These are phyloP conservation scores for Lithophane socia DNA, from an alignment of 2,888 invertebrate genomes.

Conservation along the genomic window DNA sequence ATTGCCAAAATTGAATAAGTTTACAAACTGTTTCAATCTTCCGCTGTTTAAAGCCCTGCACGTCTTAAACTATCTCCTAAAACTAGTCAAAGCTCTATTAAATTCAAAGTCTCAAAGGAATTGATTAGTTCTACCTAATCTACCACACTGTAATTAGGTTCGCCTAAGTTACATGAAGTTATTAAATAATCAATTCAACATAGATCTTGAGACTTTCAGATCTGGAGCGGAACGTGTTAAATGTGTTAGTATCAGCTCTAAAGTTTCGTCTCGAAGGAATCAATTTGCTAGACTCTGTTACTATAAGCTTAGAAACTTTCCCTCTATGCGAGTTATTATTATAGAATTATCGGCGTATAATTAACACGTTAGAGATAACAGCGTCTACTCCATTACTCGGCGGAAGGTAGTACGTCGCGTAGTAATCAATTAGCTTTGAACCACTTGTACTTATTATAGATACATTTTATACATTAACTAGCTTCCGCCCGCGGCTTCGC, in stretches of 20 bases:
- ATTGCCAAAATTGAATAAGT: neutral
- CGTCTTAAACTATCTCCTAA: conserved; percentile 12
- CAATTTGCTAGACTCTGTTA: conserved; percentile 45
- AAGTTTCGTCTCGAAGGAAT: conserved; percentile 51
- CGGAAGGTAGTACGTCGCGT: conserved; percentile 24
- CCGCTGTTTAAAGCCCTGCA: conserved; percentile 9
- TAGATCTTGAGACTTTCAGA: conserved; percentile 17
- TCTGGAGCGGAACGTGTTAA: conserved; percentile 35
- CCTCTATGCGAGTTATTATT: conserved; percentile 27
- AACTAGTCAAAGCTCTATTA: conserved; percentile 41
- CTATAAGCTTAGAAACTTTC: conserved; percentile 43
- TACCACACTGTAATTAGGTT: conserved; percentile 21
- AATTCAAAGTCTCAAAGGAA: conserved; percentile 30
- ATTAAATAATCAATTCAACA: conserved; percentile 49
- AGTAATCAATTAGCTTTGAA: conserved; percentile 54
- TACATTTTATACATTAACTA: conserved; percentile 11
- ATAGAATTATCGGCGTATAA: conserved; percentile 53
- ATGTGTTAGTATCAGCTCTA: conserved; percentile 39
- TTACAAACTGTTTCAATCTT: neutral
- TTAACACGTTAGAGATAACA: conserved; percentile 52
- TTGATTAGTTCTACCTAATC: conserved; percentile 30
- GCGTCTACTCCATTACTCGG: conserved; percentile 41
- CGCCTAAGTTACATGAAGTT: conserved; percentile 25
- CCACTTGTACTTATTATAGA: conserved; percentile 9
- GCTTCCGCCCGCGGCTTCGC: too few species aligned